Conservation (phyloP, 2,113 vertebrate species). For the Brienomyrus brachyistius region DNA sequence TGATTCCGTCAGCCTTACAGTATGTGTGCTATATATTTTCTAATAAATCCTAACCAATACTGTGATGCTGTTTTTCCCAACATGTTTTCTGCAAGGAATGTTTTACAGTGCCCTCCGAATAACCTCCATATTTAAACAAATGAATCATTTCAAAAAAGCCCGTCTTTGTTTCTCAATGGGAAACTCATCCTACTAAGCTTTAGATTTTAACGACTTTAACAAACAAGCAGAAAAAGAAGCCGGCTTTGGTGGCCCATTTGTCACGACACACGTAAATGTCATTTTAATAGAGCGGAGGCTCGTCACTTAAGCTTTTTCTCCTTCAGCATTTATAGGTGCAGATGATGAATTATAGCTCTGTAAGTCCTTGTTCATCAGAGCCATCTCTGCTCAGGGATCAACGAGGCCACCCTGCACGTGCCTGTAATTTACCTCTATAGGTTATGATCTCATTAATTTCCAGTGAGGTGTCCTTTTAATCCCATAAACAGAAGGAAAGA, state of each 20-base stretch:
- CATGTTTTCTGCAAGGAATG: background rate
- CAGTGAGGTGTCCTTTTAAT: background rate
- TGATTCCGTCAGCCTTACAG: background rate
- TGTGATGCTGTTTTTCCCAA: background rate
- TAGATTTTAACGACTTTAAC: background rate
- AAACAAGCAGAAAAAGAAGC: background rate
- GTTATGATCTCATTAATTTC: background rate
- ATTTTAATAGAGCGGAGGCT: conserved; percentile 1
- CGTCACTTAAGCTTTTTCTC: background rate
- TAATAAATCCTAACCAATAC: background rate
- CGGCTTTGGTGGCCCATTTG: background rate
- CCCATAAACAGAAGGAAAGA: background rate
- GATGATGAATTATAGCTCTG: background rate
- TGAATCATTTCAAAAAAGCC: background rate
- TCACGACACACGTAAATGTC: background rate
- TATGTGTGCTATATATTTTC: background rate
- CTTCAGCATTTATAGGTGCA: background rate
- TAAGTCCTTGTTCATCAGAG: background rate
- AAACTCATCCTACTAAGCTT: background rate
- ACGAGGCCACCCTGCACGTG: background rate
- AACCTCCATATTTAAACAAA: background rate
- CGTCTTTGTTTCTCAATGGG: background rate
- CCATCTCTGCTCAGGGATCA: background rate
- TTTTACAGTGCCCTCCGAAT: background rate
- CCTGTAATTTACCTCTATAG: background rate